A percentile compares a stretch with the other conserved stretches of the same genome.
phyloP scores from a whole-genome alignment of 1,140 invertebrate species.

The Ptiloglossa arizonensis region DNA sequence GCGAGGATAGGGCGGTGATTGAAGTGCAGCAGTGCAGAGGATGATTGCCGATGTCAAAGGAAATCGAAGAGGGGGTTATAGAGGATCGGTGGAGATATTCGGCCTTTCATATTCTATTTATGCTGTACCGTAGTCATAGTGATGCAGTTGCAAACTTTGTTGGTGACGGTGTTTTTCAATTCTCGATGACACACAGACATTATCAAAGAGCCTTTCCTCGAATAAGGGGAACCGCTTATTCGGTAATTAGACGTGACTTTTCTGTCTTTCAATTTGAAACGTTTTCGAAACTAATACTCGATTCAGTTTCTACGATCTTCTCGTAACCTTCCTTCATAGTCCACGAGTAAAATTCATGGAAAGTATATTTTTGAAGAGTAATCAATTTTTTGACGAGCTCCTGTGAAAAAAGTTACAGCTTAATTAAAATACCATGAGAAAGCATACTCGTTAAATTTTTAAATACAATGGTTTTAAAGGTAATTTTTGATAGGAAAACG shows the following conservation, averaged over 20 bases:
- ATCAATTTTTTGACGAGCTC: too few relatives aligned
- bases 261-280: slow-evolving; percentile 10
- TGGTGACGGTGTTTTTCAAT: slow-evolving; percentile 27
- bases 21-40: slow-evolving; percentile 63
- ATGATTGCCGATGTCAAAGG: slow-evolving; percentile 69
- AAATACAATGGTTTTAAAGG: too few relatives aligned
- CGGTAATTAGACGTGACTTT: slow-evolving; percentile 10
- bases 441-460: too few relatives aligned
- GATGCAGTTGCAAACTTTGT: slow-evolving; percentile 8
- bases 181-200: neutral
- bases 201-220: slow-evolving; percentile 32
- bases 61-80: slow-evolving; percentile 46
- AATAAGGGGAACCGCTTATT: neutral
- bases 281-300: neutral
- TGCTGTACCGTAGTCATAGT: slow-evolving; percentile 24
- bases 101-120: slow-evolving; percentile 67
- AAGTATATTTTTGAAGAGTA: too few relatives aligned
- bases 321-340: too few relatives aligned
- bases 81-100: slow-evolving; percentile 43
- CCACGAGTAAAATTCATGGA: too few relatives aligned
- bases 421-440: too few relatives aligned
- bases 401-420: too few relatives aligned
- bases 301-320: neutral
- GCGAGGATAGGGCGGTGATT: slow-evolving; percentile 59
- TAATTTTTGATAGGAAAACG: too few relatives aligned